Evolutionary conservation across 2,797 vertebrate genomes (phyloP).

Genomic region (Lithobates sylvaticus): DNA sequence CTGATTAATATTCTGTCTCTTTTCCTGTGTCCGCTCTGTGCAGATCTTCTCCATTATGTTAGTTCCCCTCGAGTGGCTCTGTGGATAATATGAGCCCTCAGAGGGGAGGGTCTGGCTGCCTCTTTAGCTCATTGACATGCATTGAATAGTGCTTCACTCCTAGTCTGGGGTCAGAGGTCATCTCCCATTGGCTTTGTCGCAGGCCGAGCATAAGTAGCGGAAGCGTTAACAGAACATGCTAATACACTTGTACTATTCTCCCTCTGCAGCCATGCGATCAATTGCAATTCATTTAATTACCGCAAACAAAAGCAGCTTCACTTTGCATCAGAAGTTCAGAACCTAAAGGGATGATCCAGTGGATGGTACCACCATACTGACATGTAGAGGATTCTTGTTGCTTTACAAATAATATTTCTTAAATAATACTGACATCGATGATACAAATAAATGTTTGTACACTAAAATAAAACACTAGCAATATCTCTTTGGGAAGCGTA

Average conservation of each 20-base stretch:
- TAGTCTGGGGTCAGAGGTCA: constrained; percentile 80
- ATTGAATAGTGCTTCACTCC: constrained; percentile 66
- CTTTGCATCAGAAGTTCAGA: constrained; percentile 72
- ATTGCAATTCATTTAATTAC: constrained; percentile 87
- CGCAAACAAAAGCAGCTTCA: constrained; percentile 77
- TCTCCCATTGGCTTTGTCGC: constrained; percentile 73
- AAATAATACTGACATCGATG: neutral
- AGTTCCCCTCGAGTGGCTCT: constrained; percentile 79
- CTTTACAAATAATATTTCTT: neutral
- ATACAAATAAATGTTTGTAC: neutral
- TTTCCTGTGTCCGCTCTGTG: constrained; percentile 70
- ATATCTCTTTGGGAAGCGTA: neutral
- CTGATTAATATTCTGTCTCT: constrained; percentile 71
- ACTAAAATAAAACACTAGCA: neutral
- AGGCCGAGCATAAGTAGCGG: constrained; percentile 71
- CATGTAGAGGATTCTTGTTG: neutral
- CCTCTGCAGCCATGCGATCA: constrained; percentile 72
- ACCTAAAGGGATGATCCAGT: constrained; percentile 31
- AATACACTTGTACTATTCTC: constrained; percentile 76
- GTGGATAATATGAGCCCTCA: constrained; percentile 69
- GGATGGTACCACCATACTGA: neutral
- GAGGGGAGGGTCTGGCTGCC: constrained; percentile 68
- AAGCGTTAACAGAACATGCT: constrained; percentile 85
- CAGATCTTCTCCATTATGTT: constrained; percentile 78
- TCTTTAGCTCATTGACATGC: constrained; percentile 79